Base-by-base conservation (phyloP, 2,888 invertebrate genomes). In the Melanotus villosus region DNA sequence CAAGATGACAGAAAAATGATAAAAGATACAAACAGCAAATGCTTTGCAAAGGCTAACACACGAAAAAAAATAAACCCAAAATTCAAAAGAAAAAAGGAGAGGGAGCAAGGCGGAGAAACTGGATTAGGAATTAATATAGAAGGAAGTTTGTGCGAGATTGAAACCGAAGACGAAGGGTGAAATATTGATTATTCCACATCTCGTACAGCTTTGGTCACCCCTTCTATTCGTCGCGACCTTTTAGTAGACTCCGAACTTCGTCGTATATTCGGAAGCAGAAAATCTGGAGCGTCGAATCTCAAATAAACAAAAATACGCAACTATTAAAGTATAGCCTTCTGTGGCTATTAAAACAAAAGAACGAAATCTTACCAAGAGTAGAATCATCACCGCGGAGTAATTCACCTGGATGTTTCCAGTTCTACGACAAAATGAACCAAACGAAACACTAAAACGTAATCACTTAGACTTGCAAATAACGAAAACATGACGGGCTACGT, bases 131-230 rank as follows among this genome's bases (percentile, higher is more conserved):
- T 54, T 62, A 62, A 67, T 62, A 50, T 47, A 45, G 60, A 32
- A 54, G 60, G 66, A 59, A 59, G 60, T 56, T 65, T 36, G 60
- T 43, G 62, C 36, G 43, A 67, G 67, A 67, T 67, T 67, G 68
- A 73, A 74, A 72, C 72, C 74, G 74, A 73, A 73, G 73, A 73
- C 73, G 75, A 74, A 76, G 79, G 77, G 79, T 80, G 80, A 77
- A 79, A 81, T 83, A 84, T 84, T 82, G 83, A 83, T 84, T 83
- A 83, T 83, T 83, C 81, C 80, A 77, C 79, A 80, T 78, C 76
- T 77, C 73, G 69, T 71, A 67, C 62, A 68, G 71, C 65, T 72
- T 74, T 72, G 70, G 66, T 70, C 70, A 72, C 62, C 73, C 73
- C 68, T 71, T 63, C 71, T 64, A 62, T 36, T 59, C 65, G 63